Evolutionary conservation across 2,888 invertebrate genomes (phyloP), one percentile per base, ranked within the genome.

Genomic region (Xestobium rufovillosum): DNA sequence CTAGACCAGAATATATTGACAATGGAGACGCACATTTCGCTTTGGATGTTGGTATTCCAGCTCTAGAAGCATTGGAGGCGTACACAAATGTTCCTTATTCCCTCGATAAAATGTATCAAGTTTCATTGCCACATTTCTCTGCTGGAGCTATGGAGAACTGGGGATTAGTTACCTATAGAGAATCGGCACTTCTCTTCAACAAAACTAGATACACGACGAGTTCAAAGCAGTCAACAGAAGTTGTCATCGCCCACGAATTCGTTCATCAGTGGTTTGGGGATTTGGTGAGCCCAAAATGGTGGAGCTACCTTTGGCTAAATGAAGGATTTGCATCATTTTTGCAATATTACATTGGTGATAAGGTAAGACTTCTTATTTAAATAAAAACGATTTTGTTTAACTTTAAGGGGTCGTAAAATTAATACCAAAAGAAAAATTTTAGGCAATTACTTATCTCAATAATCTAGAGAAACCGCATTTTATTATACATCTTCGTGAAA

Each of bases 251-350:
- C n/a, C 23, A 19, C 23, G 23, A 19, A n/a, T 19, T 8, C n/a
- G n/a, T n/a, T 19, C 23, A 19, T 19, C 23, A 19, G 23, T 19
- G 23, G 23, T 19, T 19, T 19, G 23, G 23, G 6, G 23, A 19
- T 19, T 19, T 19, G 23, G 23, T 19, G 6, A n/a, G 23, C n/a
- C 23, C 23, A 8, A 6, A 19, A n/a, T 19, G 23, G 23, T 19
- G 23, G 23, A 19, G 23, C 23, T 19, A 19, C n/a, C 23, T 19
- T 19, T 19, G 23, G 23, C n/a, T 19, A n/a, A 19, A 19, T n/a
- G 23, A 19, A n/a, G 23, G 23, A 19, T 19, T 19, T 19, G 23
- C 23, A 8, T 8, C 6, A 8, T 19, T 8, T 19, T n/a, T 19
- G 6, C 23, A 19, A n/a, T 19, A 19, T n/a, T 8, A 8, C 23